Evolutionary conservation across 1,140 invertebrate species (phyloP), one percentile per base, ranked within the genome.

Genomic region (Notospermus geniculatus): DNA sequence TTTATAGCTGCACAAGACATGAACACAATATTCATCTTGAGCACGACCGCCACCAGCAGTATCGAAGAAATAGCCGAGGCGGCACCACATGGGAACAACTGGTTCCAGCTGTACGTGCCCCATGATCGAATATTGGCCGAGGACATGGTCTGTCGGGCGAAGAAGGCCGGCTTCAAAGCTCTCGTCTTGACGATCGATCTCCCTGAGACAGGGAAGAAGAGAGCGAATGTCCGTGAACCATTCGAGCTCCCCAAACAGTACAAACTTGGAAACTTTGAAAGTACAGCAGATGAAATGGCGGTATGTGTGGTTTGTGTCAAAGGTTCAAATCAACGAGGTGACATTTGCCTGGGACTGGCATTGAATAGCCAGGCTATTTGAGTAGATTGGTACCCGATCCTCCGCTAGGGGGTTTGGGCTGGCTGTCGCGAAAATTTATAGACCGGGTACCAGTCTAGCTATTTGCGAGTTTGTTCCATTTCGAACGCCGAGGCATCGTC

Each of bases 181-280:
- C 78, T 97, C 0, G 92, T 92, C 0, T 73, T 97, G 0, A 97
- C 95, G 0, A 89, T 97, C 0, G 95, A 97, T 79, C 89, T 92
- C 1, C 91, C 92, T 0, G 71, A 89, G 1, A 91, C 95, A 78
- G 95, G 94, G 0, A 82, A 89, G 23, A 81, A 93, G 52, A 83
- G 89, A 43, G 87, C 87, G 0, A 92, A 96, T 81, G 78, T 89
- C 1, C 85, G 87, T 63, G 95, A 97, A 76, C 89, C 89, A 75
- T 97, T 97, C 77, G 79, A 84, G 32, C 77, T 97, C 17, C 93
- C 93, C 0, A 71, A 82, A 25, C 90, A 95, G 82, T 81, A 94
- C 36, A 87, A 50, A n/a, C n/a, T 50, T 7, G 25, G 46, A n/a
- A 50, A 50, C n/a, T 23, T 50, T 27, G 46, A 50, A 9, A 9